Percentiles rank a stretch among this genome's conserved stretches.
These are phyloP conservation scores for Scophthalmus maximus DNA, from an alignment of 2,113 vertebrate genomes.

Conservation along the genomic window DNA sequence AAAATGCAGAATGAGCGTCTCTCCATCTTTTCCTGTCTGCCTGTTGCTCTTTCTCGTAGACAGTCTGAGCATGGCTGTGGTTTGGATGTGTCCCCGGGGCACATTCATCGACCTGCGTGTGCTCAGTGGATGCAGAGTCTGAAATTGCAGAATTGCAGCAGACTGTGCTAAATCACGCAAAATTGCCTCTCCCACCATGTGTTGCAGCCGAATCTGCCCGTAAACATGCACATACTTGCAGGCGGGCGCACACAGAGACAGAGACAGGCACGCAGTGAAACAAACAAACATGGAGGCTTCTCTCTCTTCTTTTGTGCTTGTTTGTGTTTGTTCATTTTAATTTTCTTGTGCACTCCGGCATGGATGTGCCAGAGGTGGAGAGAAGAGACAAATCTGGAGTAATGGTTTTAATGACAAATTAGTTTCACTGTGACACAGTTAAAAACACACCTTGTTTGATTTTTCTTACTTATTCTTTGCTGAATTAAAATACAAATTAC, in stretches of 20 bases:
- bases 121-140: conserved; percentile 30
- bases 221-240: conserved; percentile 41
- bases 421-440: background rate
- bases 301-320: too few species aligned
- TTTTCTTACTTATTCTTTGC: too few species aligned
- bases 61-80: conserved; percentile 41
- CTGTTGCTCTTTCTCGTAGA: conserved; percentile 37
- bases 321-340: background rate
- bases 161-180: conserved; percentile 52
- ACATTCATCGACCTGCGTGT: conserved; percentile 32
- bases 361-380: background rate
- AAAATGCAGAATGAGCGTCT: background rate
- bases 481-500: too few species aligned
- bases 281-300: background rate
- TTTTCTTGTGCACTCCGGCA: background rate
- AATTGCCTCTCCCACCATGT: conserved; percentile 44
- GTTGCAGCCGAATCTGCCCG: conserved; percentile 6
- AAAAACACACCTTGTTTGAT: background rate
- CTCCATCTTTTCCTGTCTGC: background rate
- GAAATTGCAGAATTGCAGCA: conserved; percentile 39
- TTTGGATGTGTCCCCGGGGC: conserved; percentile 30
- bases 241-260: background rate
- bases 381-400: background rate
- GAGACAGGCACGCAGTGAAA: background rate
- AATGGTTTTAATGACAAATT: too few species aligned